phyloP scores from a whole-genome alignment of 2,888 invertebrate genomes.

The Agrotis clavis region DNA sequence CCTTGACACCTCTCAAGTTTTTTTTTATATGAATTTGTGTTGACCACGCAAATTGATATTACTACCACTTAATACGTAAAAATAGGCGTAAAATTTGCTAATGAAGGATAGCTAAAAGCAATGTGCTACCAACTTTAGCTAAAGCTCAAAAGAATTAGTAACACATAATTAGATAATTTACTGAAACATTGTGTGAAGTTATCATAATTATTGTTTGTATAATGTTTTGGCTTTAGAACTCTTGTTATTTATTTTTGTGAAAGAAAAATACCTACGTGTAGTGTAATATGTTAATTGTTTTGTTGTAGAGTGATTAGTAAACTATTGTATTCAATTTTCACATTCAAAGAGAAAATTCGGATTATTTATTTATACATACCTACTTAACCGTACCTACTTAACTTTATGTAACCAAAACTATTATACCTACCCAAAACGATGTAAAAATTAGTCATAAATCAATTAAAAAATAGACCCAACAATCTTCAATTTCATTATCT shows the following conservation, averaged over 20 bases:
- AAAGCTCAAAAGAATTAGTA: not conserved
- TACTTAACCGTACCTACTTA: no score
- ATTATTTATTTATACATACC: no score
- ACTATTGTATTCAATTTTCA: no score
- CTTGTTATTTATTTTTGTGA: no score
- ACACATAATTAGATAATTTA: not conserved
- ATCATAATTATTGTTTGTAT: no score
- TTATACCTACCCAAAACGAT: no score
- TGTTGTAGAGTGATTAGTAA: no score
- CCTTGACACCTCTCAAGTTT: no score
- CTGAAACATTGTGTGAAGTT: not conserved
- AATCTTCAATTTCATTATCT: not conserved
- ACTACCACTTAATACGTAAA: not conserved
- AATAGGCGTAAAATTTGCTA: slow-evolving; percentile 15
- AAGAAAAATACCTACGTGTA: no score
- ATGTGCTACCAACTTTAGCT: not conserved
- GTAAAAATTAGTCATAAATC: not conserved
- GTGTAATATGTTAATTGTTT: slow-evolving; percentile 1
- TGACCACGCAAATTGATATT: not conserved
- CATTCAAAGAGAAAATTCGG: no score
- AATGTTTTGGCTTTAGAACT: no score
- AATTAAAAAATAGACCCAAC: not conserved
- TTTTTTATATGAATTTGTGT: not conserved
- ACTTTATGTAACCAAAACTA: no score
- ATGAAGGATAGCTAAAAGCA: not conserved